A percentile compares a stretch with the other conserved stretches of the same genome.
Evolutionary conservation across 2,888 invertebrate genomes (phyloP).

Genomic region (Phengaris arion): DNA sequence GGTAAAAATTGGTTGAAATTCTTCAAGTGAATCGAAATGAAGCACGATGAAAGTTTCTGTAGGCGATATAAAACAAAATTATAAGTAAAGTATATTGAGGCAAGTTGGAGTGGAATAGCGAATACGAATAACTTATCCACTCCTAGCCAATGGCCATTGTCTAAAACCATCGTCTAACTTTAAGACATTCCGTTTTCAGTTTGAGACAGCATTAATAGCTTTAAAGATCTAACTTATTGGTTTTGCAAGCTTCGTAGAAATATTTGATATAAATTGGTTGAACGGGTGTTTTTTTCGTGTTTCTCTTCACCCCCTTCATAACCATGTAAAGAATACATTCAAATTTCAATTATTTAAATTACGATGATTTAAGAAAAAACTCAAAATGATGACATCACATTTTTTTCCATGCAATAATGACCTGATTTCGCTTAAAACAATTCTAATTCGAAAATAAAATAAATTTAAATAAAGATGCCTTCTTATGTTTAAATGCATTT

Average conservation of each 20-base stretch:
- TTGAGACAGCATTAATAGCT: constrained; percentile 49
- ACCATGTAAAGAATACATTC: constrained; percentile 21
- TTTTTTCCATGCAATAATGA: background rate
- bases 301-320: constrained; percentile 54
- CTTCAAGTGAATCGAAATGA: constrained; percentile 18
- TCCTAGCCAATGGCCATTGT: constrained; percentile 37
- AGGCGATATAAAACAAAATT: constrained; percentile 21
- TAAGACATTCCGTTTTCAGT: constrained; percentile 46
- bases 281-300: constrained; percentile 53
- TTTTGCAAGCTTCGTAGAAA: constrained; percentile 30
- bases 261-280: constrained; percentile 51
- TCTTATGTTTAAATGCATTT: background rate
- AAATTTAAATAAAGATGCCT: background rate
- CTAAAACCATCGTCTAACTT: constrained; percentile 40
- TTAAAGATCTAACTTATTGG: constrained; percentile 52
- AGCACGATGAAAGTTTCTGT: background rate
- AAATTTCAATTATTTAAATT: constrained; percentile 31
- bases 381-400: background rate
- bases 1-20: constrained; percentile 2
- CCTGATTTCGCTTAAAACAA: background rate
- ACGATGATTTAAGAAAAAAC: constrained; percentile 27
- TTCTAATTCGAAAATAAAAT: background rate
- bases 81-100: constrained; percentile 23
- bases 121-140: constrained; percentile 23
- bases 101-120: constrained; percentile 20